Base-by-base conservation (phyloP, 2,888 invertebrate species). In the Abrostola triplasia region DNA sequence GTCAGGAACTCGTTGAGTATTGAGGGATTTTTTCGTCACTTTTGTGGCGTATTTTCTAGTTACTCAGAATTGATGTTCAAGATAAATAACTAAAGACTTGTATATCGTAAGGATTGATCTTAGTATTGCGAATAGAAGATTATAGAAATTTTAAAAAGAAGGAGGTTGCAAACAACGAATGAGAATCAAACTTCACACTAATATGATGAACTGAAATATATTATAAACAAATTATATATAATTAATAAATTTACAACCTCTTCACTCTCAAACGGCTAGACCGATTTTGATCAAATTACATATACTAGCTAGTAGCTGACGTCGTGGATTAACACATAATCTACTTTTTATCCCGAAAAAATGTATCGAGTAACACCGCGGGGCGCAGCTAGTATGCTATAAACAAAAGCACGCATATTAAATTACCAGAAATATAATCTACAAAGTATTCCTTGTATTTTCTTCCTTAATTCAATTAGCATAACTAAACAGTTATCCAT, bases 1-100 rank as follows among this genome's bases (percentile, higher is more conserved):
- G 67, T 65, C 51, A 47, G 42, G 60, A 54, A n/a, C 59, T 73
- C 12, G 55, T 71, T 42, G 76, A 71, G 57, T 47, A 56, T 54
- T 49, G 66, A 51, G 11, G 36, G 36, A 60, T 64, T 67, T 68
- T 56, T 51, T 37, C 49, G 48, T 7, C 13, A 36, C 38, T 58
- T 11, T 59, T 36, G n/a, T n/a, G 36, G 35, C 11, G n/a, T 40
- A 47, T 57, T 74, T 64, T 57, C 54, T 57, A 54, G 59, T 48
- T 59, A 59, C 13, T 54, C 7, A 9, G 40, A 68, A 60, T 13
- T 49, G 35, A 8, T 2, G 44, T 24, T 47, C 9, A 6, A 1
- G 44, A 47, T n/a, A 44, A 44, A 47, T 1, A 24, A 9, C 44
- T 24, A 24, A 24, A 24, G 44, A 47, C 13, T 9, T 13, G 10